phyloP scores from a whole-genome alignment of 2,113 vertebrate genomes.

The Dinomys branickii region DNA sequence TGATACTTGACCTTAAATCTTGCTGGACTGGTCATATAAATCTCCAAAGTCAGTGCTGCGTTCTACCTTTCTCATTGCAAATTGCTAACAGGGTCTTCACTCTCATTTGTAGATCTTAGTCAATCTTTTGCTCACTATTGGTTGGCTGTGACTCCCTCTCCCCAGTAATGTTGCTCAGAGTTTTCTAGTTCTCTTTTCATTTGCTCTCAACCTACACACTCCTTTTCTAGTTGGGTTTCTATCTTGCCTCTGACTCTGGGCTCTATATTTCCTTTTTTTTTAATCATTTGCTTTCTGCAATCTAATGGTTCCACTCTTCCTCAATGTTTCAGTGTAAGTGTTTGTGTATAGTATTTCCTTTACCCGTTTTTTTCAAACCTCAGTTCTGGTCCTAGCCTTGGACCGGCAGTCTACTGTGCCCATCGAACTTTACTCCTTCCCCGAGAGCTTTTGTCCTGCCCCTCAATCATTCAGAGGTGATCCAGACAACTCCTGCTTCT shows the following conservation, averaged over 20 bases:
- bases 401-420: neutral
- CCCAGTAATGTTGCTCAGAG: neutral
- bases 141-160: neutral
- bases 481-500: neutral
- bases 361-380: neutral
- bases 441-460: neutral
- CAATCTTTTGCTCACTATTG: neutral
- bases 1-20: neutral
- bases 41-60: neutral
- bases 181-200: neutral
- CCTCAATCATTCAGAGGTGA: neutral
- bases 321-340: neutral
- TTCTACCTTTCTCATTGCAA: neutral
- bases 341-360: neutral
- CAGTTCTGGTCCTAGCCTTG: neutral
- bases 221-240: neutral
- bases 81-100: neutral
- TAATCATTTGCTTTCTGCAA: neutral
- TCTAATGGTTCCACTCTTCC: neutral
- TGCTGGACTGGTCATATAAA: neutral
- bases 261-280: neutral
- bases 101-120: neutral
- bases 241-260: conserved; percentile 12
- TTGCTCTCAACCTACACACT: neutral
- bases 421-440: neutral